Evolutionary conservation across 2,888 invertebrate genomes (phyloP).

Genomic region (Entomobrya multifasciata): DNA sequence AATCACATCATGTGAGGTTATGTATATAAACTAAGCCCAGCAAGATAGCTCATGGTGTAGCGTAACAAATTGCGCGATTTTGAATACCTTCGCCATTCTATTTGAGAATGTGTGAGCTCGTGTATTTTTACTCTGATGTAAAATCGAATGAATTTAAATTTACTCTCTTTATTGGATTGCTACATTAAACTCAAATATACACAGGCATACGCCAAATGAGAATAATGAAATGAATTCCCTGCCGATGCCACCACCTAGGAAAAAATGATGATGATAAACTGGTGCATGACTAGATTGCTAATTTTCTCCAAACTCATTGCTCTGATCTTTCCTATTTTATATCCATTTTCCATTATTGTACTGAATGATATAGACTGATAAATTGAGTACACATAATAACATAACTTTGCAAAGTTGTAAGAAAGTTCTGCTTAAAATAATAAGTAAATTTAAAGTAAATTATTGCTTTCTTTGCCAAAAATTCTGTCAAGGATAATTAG

Average conservation of each 20-base stretch:
- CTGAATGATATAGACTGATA: neutral
- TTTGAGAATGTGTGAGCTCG: neutral
- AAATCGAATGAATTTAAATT: conserved; percentile 33
- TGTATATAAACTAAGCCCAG: neutral
- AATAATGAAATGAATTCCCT: conserved; percentile 19
- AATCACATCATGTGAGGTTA: neutral
- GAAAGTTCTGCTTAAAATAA: too few relatives aligned
- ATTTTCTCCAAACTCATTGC: conserved; percentile 28
- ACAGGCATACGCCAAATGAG: too few relatives aligned
- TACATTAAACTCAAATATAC: neutral
- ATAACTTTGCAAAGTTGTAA: too few relatives aligned
- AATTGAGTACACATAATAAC: conserved; percentile 3
- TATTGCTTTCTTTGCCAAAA: too few relatives aligned
- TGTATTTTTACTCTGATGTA: neutral
- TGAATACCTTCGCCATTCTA: conserved; percentile 10
- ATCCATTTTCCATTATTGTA: neutral
- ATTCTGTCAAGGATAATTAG: too few relatives aligned
- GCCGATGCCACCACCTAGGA: neutral
- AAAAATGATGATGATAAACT: conserved; percentile 29
- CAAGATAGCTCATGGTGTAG: conserved; percentile 28
- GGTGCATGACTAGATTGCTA: conserved; percentile 58
- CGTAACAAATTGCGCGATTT: conserved; percentile 41
- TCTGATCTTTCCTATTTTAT: neutral
- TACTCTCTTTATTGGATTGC: neutral
- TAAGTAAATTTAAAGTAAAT: too few relatives aligned